These are phyloP conservation scores for Alviniconcha strummeri DNA, from an alignment of 2,888 invertebrate genomes.

Conservation along the genomic window DNA sequence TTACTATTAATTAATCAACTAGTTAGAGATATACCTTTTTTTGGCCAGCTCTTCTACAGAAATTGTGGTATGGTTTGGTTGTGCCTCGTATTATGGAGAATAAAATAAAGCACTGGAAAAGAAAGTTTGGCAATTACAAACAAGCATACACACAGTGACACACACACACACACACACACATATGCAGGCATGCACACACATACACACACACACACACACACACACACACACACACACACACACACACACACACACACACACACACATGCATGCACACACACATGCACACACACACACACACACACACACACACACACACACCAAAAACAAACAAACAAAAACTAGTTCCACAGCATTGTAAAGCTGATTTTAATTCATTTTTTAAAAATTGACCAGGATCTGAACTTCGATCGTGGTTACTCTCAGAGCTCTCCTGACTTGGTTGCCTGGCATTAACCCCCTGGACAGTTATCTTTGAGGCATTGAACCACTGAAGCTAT, in stretches of 20 bases:
- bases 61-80: conserved; percentile 2
- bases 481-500: no score
- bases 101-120: not conserved
- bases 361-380: not conserved
- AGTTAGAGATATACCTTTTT: not conserved
- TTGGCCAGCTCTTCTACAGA: not conserved
- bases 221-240: not conserved
- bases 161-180: conserved; percentile 18
- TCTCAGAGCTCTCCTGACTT: not conserved
- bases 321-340: not conserved
- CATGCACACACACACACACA: not conserved
- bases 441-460: not conserved
- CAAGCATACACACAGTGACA: not conserved
- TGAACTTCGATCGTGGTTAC: not conserved
- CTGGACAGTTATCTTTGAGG: not conserved
- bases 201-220: not conserved
- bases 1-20: no score
- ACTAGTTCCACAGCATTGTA: not conserved
- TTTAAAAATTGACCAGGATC: not conserved
- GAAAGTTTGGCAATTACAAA: no score
- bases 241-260: conserved; percentile 9
- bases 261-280: not conserved
- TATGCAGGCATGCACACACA: not conserved
- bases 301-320: not conserved
- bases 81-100: not conserved